Evolutionary conservation across 53 echinoderm and acorn worm species (phyloP).

Genomic region (Mesocentrotus franciscanus): DNA sequence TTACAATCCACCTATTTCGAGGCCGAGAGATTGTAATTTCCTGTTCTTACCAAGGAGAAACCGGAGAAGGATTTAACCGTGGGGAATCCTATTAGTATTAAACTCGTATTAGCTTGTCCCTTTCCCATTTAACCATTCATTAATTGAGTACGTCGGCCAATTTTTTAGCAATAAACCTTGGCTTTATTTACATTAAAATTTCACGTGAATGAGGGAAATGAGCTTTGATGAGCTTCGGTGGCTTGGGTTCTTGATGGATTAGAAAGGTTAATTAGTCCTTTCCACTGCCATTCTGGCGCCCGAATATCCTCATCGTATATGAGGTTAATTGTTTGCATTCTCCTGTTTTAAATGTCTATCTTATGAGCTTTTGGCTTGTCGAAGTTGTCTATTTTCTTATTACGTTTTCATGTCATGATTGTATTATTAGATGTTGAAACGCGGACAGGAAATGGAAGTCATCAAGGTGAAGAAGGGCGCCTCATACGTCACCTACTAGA

Average conservation of each 20-base stretch:
- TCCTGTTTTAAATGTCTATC: neutral
- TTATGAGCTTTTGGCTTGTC: neutral
- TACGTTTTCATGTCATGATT: too few relatives aligned
- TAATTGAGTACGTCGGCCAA: neutral
- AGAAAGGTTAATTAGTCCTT: neutral
- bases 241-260: neutral
- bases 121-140: neutral
- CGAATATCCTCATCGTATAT: neutral
- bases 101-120: neutral
- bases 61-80: too few relatives aligned
- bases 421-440: neutral
- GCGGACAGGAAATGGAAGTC: constrained; percentile 27
- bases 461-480: constrained; percentile 57
- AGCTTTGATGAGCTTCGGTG: neutral
- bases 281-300: neutral
- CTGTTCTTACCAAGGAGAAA: too few relatives aligned
- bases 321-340: neutral
- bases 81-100: neutral
- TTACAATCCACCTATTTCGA: too few relatives aligned
- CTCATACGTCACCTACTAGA: constrained; percentile 22
- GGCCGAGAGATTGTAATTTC: too few relatives aligned
- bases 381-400: neutral
- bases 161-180: neutral
- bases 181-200: neutral
- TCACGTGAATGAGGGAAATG: neutral